These are phyloP conservation scores for Morphnarchus princeps DNA, from an alignment of 2,113 vertebrate genomes.

Conservation along the genomic window DNA sequence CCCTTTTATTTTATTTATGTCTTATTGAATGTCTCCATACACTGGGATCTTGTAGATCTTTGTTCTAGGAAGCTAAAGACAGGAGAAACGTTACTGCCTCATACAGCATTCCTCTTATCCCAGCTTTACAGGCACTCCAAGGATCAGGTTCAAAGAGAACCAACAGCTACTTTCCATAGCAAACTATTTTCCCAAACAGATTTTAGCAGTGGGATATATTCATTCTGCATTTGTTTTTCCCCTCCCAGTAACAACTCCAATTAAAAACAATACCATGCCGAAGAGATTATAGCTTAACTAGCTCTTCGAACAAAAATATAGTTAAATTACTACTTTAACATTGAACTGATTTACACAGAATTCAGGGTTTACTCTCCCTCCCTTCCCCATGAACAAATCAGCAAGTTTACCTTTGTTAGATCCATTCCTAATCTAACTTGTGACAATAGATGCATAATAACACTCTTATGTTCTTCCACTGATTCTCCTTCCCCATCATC, in stretches of 20 bases:
- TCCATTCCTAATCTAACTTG: conserved; percentile 98
- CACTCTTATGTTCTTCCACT: conserved; percentile 97
- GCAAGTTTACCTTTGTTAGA: conserved; percentile 88
- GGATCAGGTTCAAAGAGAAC: not conserved
- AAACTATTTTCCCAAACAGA: not conserved
- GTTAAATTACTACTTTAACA: not conserved
- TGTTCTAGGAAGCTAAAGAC: not conserved
- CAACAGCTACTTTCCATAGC: not conserved
- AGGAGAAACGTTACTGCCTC: not conserved
- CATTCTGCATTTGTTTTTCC: not conserved
- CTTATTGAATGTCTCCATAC: not conserved
- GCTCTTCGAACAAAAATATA: not conserved
- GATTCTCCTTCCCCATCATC: conserved; percentile 93
- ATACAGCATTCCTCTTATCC: not conserved
- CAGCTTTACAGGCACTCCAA: not conserved
- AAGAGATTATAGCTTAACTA: not conserved
- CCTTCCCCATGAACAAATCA: not conserved
- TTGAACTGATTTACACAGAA: not conserved
- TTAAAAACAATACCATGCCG: not conserved
- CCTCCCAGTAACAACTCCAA: not conserved
- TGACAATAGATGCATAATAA: conserved; percentile 97
- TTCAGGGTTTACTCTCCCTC: not conserved
- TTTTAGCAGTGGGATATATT: not conserved
- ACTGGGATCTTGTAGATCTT: not conserved
- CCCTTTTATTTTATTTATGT: not conserved